Percentiles rank a stretch among this genome's conserved stretches.
Evolutionary conservation across 2,113 vertebrate genomes (phyloP).

Genomic region (Merops nubicus): DNA sequence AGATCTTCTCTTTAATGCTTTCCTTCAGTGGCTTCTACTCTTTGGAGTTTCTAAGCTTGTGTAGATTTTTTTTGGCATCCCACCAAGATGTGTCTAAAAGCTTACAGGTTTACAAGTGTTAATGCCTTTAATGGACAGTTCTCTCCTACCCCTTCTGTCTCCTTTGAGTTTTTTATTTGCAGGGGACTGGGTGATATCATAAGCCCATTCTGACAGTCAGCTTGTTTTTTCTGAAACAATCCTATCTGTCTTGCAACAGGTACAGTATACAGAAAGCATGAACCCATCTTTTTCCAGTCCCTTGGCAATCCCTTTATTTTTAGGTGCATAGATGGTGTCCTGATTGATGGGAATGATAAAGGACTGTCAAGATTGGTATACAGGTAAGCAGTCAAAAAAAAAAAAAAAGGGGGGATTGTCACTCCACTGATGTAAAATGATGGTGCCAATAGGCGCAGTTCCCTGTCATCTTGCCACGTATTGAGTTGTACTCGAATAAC

Average conservation of each 20-base stretch:
- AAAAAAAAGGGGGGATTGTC: background rate
- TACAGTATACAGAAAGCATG: conserved; percentile 88
- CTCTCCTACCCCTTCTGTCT: accelerated
- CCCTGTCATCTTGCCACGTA: background rate
- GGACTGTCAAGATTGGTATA: conserved; percentile 90
- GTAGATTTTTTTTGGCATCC: background rate
- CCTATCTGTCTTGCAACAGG: conserved; percentile 72
- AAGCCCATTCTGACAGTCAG: background rate
- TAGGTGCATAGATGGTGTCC: conserved; percentile 88
- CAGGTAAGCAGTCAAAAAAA: conserved; percentile 71
- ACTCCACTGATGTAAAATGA: background rate
- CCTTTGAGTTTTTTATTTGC: background rate
- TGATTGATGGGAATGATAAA: conserved; percentile 93
- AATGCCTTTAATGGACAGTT: background rate
- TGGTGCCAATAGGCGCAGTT: background rate
- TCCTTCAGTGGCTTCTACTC: background rate
- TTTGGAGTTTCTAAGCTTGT: background rate
- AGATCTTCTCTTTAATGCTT: background rate
- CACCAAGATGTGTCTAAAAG: background rate
- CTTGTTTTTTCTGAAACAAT: background rate
- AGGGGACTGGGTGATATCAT: background rate
- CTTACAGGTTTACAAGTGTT: background rate
- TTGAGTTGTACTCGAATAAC: background rate
- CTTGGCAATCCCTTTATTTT: conserved; percentile 93
- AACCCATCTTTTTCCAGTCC: conserved; percentile 94